Base-by-base conservation (phyloP, 2,113 vertebrate species). In the Tursiops truncatus region DNA sequence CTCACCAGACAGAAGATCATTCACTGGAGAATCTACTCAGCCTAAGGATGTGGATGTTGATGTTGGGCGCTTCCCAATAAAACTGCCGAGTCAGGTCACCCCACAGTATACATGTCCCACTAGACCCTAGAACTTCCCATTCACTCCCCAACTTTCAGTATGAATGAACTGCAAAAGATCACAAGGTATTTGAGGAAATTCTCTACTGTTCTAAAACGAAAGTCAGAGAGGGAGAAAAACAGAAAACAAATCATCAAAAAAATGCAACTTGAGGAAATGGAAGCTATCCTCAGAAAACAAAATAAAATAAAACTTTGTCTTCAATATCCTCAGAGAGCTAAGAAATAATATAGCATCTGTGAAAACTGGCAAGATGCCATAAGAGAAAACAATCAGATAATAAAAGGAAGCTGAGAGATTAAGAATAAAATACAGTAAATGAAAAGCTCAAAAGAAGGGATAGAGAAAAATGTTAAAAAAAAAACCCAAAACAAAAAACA, bases 291-390 rank as follows among this genome's bases (percentile, higher is more conserved):
- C 20, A 56, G 71, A 85, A 92, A 74, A 81, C 28, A 62, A 76
- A 88, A 91, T 12, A 67, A 31, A 90, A 74, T 36, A 67, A 73
- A 95, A 81, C 28, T 53, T 12, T 62, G 62, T 58, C 17, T 76
- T 76, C 86, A 56, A 87, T 56, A 68, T 44, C 17, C 50, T 91
- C 56, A 60, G 74, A 83, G 53, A 91, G 36, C 44, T 79, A 91
- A 89, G 58, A 84, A 94, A 92, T 38, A 96, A 79, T 84, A 94
- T 9, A 83, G 62, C 31, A 92, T 50, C 68, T 91, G 36, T 71
- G 53, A 94, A 88, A 65, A 89, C 90, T 41, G 74, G 73, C 50
- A 86, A 38, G 18, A 56, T 81, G 23, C n/a, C 47, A 18, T 44
- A 70, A 74, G 80, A 80, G 84, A 85, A 31, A 73, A 70, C 20